Evolutionary conservation across 2,797 vertebrate genomes (phyloP).

Genomic region (Danionella dracula): DNA sequence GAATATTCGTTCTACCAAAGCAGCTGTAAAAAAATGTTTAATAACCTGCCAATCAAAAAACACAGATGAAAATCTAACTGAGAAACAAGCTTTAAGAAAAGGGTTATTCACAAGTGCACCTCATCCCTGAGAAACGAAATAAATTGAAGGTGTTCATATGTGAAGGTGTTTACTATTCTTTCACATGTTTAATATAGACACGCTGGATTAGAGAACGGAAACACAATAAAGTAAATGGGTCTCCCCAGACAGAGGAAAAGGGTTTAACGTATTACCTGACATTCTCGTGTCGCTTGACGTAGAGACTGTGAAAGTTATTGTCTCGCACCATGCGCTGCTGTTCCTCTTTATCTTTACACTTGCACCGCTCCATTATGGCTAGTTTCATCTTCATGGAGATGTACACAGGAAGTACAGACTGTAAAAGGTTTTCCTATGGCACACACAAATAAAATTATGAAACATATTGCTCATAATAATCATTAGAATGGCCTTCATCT

Average conservation of each 20-base stretch:
- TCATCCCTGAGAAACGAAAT: constrained; percentile 18
- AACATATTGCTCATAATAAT: too few relatives aligned
- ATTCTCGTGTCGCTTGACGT: constrained; percentile 95
- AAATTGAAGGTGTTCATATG: constrained; percentile 5
- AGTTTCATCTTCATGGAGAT: constrained; percentile 99
- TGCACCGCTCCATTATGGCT: constrained; percentile 83
- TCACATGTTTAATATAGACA: not conserved
- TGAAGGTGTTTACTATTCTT: constrained; percentile 11
- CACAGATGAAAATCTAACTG: constrained; percentile 15
- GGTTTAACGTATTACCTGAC: constrained; percentile 85
- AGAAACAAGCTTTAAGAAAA: constrained; percentile 18
- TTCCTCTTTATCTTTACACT: constrained; percentile 82
- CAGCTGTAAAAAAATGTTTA: constrained; percentile 12
- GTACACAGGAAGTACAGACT: constrained; percentile 92
- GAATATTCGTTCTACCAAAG: not conserved
- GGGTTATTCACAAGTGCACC: constrained; percentile 5
- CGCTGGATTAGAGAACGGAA: not conserved
- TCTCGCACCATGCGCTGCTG: constrained; percentile 81
- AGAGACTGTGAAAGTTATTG: constrained; percentile 96
- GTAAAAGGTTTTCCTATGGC: constrained; percentile 89
- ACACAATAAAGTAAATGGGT: too few relatives aligned
- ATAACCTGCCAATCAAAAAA: not conserved
- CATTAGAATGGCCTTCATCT: too few relatives aligned
- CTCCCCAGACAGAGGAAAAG: too few relatives aligned
- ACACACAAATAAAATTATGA: not conserved